These are phyloP conservation scores for Chrysolina oricalcia DNA, from an alignment of 2,888 invertebrate species.

Conservation along the genomic window DNA sequence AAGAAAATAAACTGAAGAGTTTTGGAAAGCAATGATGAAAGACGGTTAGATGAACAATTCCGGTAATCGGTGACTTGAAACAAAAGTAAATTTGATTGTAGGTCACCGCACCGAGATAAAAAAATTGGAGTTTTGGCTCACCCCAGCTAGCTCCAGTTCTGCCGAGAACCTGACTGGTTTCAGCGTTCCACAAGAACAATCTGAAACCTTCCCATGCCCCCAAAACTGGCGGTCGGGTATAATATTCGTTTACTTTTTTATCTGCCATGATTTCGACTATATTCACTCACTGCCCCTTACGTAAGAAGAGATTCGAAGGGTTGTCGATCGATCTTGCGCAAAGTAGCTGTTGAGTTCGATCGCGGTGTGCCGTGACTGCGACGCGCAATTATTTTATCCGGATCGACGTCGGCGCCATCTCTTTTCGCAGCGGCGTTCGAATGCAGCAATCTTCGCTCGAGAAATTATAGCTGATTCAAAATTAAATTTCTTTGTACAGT, in stretches of 20 bases:
- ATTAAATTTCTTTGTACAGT: too few species aligned
- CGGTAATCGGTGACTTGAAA: too few species aligned
- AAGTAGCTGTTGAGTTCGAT: slow-evolving; percentile 61
- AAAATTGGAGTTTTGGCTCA: slow-evolving; percentile 75
- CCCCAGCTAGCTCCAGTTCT: slow-evolving; percentile 96
- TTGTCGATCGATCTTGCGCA: slow-evolving; percentile 64
- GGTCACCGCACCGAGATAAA: not conserved
- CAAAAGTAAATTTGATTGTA: not conserved
- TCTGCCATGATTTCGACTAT: slow-evolving; percentile 75
- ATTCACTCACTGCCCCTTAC: slow-evolving; percentile 58
- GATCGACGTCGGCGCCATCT: slow-evolving; percentile 33
- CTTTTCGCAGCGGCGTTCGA: not conserved
- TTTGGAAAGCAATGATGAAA: not conserved
- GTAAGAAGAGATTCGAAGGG: slow-evolving; percentile 64
- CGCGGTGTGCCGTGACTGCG: slow-evolving; percentile 49
- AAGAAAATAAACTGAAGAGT: too few species aligned
- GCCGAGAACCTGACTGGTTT: slow-evolving; percentile 93
- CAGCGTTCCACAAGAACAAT: slow-evolving; percentile 92
- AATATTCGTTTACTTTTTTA: slow-evolving; percentile 87
- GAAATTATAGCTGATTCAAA: not conserved
- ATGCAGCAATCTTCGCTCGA: not conserved
- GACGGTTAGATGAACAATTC: too few species aligned
- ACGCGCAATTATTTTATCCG: slow-evolving; percentile 37
- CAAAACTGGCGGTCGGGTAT: slow-evolving; percentile 85
- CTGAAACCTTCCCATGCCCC: slow-evolving; percentile 90